Percentiles rank a stretch among this genome's conserved stretches.
These are phyloP conservation scores for Peromyscus polionotus DNA, from an alignment of 2,113 vertebrate genomes.

Conservation along the genomic window DNA sequence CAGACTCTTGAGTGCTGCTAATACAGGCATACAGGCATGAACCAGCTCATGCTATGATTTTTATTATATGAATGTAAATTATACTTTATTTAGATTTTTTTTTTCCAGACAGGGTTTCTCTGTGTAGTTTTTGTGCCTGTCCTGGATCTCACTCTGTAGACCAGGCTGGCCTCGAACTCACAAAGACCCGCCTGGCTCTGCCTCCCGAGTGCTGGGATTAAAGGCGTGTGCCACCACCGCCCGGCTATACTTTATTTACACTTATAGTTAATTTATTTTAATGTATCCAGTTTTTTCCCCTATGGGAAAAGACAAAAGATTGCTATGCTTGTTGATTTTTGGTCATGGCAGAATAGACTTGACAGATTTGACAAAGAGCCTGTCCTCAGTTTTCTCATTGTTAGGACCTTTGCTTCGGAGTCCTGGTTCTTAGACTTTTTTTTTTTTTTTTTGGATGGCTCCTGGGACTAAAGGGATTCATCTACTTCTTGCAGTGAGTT, in stretches of 20 bases:
- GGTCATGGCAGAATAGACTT: slow-evolving; percentile 15
- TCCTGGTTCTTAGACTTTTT: slow-evolving; percentile 24
- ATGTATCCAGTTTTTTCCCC: neutral
- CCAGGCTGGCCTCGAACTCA: no score
- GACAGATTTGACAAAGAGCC: neutral
- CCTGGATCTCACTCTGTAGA: no score
- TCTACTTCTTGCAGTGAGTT: slow-evolving; percentile 4
- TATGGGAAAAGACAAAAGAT: slow-evolving; percentile 54
- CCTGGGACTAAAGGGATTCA: neutral
- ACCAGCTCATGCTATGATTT: neutral
- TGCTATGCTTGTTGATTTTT: neutral
- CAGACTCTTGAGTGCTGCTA: neutral
- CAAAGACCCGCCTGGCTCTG: no score
- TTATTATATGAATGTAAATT: neutral
- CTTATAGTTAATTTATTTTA: slow-evolving; percentile 37
- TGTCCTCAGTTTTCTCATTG: neutral
- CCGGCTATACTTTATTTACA: slow-evolving; percentile 35
- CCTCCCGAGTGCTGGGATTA: no score
- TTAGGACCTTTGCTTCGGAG: neutral
- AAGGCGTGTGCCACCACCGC: no score
- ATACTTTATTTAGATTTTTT: slow-evolving; percentile 26
- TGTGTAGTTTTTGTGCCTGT: no score
- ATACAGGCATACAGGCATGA: no score
- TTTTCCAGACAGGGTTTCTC: no score
- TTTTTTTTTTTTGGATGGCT: slow-evolving; percentile 32